Conservation (phyloP, 2,888 invertebrate species). For the Eupithecia subumbrata region DNA sequence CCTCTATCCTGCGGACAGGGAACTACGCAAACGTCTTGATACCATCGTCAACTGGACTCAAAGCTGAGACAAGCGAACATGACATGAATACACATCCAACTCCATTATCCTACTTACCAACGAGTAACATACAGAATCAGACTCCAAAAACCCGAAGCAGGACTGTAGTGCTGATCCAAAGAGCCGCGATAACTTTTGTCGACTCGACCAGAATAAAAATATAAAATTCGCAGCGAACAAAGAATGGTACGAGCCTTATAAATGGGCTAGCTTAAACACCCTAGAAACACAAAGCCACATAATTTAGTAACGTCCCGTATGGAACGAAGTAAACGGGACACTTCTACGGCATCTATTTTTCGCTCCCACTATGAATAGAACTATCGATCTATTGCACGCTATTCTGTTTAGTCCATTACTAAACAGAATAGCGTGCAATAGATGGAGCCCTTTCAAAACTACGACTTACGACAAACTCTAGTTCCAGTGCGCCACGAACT, state of each 20-base stretch:
- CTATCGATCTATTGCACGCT: no score
- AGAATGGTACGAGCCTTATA: conserved; percentile 40
- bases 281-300: conserved; percentile 42
- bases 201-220: conserved; percentile 31
- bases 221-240: conserved; percentile 34
- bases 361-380: not conserved
- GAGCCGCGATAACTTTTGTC: conserved; percentile 11
- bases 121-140: not conserved
- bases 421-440: not conserved
- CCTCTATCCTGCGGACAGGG: no score
- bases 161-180: not conserved
- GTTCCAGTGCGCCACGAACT: not conserved
- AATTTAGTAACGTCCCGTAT: conserved; percentile 37
- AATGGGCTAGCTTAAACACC: conserved; percentile 43
- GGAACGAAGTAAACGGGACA: conserved; percentile 5
- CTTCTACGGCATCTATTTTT: not conserved
- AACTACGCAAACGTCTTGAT: no score
- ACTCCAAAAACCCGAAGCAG: not conserved
- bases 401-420: no score
- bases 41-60: no score
- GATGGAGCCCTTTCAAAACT: not conserved
- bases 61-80: no score
- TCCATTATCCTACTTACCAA: not conserved
- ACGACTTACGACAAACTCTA: not conserved
- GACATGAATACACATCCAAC: not conserved